Evolutionary conservation across 2,888 invertebrate species (phyloP), one percentile per base, ranked within the genome.

Genomic region (Ophraella communa): DNA sequence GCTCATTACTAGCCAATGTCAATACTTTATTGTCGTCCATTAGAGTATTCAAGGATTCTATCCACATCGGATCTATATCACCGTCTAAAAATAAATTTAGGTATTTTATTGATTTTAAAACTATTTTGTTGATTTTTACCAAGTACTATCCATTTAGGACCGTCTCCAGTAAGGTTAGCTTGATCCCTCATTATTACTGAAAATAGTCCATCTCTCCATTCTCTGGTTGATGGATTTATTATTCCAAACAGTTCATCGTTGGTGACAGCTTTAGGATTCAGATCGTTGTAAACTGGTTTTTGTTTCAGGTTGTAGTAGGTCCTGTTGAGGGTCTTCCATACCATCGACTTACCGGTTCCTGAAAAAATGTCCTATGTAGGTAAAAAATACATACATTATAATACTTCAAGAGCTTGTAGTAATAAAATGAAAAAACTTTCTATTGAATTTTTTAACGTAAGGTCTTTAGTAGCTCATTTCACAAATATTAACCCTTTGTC

Each of bases 31-130:
- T 97, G 79, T 97, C 97, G 80, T 97, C 97, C 96, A 97, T 97
- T 17, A 97, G 89, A 2, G 96, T 97, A 79, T 97, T 97, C 24
- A 97, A 85, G 30, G 95, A 96, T 83, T 97, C 96, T 76, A 97
- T 97, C 97, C 96, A 97, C 96, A 96, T 96, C 1, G 96, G 96
- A 84, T 97, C 96, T 73, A 97, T 96, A 78, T 97, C 96, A 17
- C 97, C 96, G 81, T 97, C 97, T 51, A 96, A 86, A 7, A 97
- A 2, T 23, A 35, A 61, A 17, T 14, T 4, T 1, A 18, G 4
- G 7, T 11, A n/a, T 33, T 33, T 33, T 33, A 8, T 33, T 11
- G 8, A 30, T 10, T 10, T 30, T 7, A 30, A 4, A 30, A 30
- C 5, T 7, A 30, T 33, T 11, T 33, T 0, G n/a, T 33, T 4